Conservation (phyloP, 2,113 vertebrate species). For the Eira barbara region DNA sequence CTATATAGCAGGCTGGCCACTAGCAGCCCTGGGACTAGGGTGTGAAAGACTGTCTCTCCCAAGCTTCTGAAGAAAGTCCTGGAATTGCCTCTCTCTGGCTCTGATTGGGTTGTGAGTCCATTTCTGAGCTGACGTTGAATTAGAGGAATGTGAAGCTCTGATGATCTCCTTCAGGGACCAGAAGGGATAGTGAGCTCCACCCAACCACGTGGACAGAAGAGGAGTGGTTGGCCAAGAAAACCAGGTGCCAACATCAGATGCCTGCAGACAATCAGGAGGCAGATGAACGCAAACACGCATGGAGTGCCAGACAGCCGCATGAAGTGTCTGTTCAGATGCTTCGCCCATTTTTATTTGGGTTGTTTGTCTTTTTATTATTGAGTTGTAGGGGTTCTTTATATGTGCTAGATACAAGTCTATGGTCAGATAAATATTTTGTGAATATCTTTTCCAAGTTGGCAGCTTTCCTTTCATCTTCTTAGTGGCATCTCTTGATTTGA, state of each 20-base stretch:
- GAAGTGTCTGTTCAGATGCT: background rate
- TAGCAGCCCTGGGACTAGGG: background rate
- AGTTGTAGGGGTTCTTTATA: background rate
- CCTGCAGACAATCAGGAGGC: rapidly evolving
- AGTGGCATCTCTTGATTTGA: background rate
- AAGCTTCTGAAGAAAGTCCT: background rate
- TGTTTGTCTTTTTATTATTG: background rate
- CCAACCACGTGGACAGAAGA: background rate
- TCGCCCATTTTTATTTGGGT: background rate
- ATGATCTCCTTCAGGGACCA: background rate
- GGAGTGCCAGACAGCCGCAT: rapidly evolving
- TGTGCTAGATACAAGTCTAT: background rate
- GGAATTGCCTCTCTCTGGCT: background rate
- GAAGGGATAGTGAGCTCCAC: background rate
- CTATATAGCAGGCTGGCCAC: background rate
- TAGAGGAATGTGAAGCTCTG: background rate
- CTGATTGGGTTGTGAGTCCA: rapidly evolving
- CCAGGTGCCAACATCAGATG: background rate
- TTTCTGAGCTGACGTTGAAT: background rate
- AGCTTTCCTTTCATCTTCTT: background rate
- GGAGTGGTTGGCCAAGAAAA: background rate
- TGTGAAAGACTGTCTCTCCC: background rate
- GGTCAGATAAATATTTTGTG: background rate
- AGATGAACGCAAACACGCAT: rapidly evolving
- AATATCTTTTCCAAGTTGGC: background rate